A percentile compares a stretch with the other conserved stretches of the same genome.
Evolutionary conservation across 2,797 vertebrate genomes (phyloP).

Genomic region (Hydrocynus forskahlii): DNA sequence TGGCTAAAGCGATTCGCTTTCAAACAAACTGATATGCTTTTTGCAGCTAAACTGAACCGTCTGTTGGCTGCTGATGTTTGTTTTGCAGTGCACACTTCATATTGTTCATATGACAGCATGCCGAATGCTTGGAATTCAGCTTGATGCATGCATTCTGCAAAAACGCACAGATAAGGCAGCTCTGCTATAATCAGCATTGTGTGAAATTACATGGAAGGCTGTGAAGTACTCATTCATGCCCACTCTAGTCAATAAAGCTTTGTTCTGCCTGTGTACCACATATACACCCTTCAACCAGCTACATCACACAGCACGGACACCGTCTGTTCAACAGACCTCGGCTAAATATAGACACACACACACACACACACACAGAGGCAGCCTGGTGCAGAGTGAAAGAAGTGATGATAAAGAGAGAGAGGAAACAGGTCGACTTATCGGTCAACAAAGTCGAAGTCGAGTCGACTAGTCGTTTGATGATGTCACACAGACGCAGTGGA

Average conservation of each 20-base stretch:
- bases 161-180: conserved; percentile 29
- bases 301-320: conserved; percentile 19
- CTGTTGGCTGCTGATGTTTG: neutral
- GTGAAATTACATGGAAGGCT: conserved; percentile 1
- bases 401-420: neutral
- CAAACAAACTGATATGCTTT: neutral
- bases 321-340: neutral
- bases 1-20: neutral
- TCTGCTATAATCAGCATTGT: neutral
- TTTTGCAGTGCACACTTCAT: neutral
- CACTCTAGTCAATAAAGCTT: neutral
- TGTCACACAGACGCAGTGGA: no score
- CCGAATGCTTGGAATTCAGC: conserved; percentile 5
- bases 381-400: neutral
- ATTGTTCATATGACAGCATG: neutral
- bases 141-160: neutral
- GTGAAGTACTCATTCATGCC: neutral
- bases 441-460: no score
- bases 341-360: conserved; percentile 12
- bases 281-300: neutral
- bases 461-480: no score
- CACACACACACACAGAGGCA: neutral
- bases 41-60: neutral
- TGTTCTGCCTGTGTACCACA: neutral
- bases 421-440: no score